Evolutionary conservation across 2,797 vertebrate species (phyloP), one percentile per base, ranked within the genome.

Genomic region (Rhinogobio ventralis): DNA sequence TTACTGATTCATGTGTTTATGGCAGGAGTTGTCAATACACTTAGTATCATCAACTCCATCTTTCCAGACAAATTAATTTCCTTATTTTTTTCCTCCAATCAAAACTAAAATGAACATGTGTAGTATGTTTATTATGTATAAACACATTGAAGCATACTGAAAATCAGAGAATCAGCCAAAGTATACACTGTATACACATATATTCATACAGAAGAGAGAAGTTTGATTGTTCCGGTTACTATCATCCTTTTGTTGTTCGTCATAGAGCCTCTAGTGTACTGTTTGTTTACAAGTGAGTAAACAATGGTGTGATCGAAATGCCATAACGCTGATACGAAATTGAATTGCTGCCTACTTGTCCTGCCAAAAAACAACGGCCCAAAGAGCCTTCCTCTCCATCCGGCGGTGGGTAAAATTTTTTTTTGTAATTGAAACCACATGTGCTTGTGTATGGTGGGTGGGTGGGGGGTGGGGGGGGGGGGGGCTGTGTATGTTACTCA

Each of bases 381-480:
- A 85, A 79, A 88, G 89, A 89, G 85, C 88, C 87, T 82, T 81
- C 77, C 87, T 90, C 89, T 89, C 86, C 90, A 84, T 90, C 88
- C 86, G 75, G 82, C 76, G 76, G 85, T 89, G 88, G 88, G 87
- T 89, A 89, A 89, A 91, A 91, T 73, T 84, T 86, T 89, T 87
- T 88, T 87, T 90, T 85, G 79, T 90, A 90, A 90, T 91, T 91
- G 87, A 91, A 78, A 90, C 88, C 89, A 89, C 79, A 88, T 90
- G 89, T 88, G 83, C 57, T 76, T 85, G 83, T 81, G 73, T 84
- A 49, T 87, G 30, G 13, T 77, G 76, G 72, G 80, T n/a, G n/a
- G n/a, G n/a, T n/a, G 7, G 39, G 39, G 39, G 7, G 0, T 33
- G 79, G 72, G 79, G 51, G 79, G 53, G 79, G 36, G 46, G 75